phyloP scores from a whole-genome alignment of 2,888 invertebrate genomes.

The Mythimna albipuncta region DNA sequence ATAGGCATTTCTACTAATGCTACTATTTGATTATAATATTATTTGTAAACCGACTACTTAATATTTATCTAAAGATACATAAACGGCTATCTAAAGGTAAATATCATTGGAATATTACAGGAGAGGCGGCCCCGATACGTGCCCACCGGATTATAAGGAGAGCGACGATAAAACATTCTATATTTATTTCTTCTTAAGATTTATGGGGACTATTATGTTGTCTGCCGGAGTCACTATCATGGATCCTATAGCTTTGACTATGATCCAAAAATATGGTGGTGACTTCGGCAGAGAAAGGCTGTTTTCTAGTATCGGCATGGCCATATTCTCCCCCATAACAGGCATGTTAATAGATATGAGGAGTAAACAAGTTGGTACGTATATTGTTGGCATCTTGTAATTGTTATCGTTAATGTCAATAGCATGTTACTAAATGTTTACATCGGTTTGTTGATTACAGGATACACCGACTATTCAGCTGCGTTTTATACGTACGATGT shows the following conservation, averaged over 20 bases:
- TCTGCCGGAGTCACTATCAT: constrained; percentile 96
- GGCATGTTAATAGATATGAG: constrained; percentile 94
- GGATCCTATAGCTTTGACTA: constrained; percentile 96
- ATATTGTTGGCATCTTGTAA: constrained; percentile 74
- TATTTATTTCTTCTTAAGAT: constrained; percentile 95
- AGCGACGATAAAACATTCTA: constrained; percentile 95
- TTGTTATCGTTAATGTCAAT: constrained; percentile 86
- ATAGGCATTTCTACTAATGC: constrained; percentile 51
- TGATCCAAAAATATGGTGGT: constrained; percentile 96
- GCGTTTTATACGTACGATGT: constrained; percentile 96
- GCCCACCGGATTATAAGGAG: constrained; percentile 95
- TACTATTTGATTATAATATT: constrained; percentile 68
- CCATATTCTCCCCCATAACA: constrained; percentile 95
- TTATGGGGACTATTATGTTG: constrained; percentile 95
- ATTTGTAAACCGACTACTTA: constrained; percentile 70
- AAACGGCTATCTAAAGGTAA: constrained; percentile 73
- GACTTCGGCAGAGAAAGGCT: constrained; percentile 95
- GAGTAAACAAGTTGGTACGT: constrained; percentile 90
- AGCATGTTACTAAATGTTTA: constrained; percentile 76
- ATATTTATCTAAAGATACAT: constrained; percentile 73
- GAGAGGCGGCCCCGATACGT: constrained; percentile 94
- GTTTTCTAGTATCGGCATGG: constrained; percentile 96
- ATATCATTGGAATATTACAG: constrained; percentile 85
- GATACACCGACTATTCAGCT: constrained; percentile 96
- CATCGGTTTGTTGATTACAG: constrained; percentile 87